Percentiles rank a stretch among this genome's conserved stretches.
Conservation (phyloP, 1,140 invertebrate species). For the Marisa cornuarietis region DNA sequence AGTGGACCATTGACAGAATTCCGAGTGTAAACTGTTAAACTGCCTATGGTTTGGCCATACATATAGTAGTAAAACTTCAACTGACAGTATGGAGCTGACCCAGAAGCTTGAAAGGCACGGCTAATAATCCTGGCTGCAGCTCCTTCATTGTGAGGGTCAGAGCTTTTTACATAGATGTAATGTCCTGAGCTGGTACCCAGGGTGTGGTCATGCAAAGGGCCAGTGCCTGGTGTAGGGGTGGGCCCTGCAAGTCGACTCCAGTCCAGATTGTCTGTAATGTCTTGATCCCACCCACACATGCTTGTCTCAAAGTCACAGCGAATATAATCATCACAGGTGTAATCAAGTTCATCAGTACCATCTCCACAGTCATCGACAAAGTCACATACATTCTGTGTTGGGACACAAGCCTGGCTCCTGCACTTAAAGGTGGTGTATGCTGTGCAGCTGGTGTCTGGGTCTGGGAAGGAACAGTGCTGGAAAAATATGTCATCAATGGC, state of each 20-base stretch:
- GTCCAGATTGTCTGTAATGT: constrained; percentile 53
- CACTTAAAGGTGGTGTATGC: constrained; percentile 51
- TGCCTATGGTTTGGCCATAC: constrained; percentile 70
- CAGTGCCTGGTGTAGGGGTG: constrained; percentile 49
- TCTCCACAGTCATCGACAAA: constrained; percentile 65
- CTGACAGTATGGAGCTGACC: constrained; percentile 40
- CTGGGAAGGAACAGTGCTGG: constrained; percentile 53
- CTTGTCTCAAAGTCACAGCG: constrained; percentile 48
- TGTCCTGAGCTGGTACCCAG: constrained; percentile 70
- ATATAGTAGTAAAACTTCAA: constrained; percentile 79
- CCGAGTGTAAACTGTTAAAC: constrained; percentile 54
- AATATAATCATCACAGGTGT: constrained; percentile 2
- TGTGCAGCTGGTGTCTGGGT: constrained; percentile 30
- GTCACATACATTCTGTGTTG: constrained; percentile 51
- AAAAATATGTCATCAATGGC: constrained; percentile 80
- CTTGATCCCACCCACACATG: constrained; percentile 56
- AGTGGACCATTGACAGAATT: constrained; percentile 32
- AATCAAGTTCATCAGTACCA: constrained; percentile 54
- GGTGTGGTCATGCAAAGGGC: constrained; percentile 57
- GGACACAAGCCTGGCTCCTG: constrained; percentile 22
- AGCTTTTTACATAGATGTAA: constrained; percentile 83
- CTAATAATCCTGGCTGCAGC: constrained; percentile 76
- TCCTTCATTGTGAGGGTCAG: constrained; percentile 71
- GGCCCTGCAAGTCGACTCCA: constrained; percentile 47
- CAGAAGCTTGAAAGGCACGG: constrained; percentile 36